Conservation (phyloP, 2,113 vertebrate genomes). For the Elaphurus davidianus region DNA sequence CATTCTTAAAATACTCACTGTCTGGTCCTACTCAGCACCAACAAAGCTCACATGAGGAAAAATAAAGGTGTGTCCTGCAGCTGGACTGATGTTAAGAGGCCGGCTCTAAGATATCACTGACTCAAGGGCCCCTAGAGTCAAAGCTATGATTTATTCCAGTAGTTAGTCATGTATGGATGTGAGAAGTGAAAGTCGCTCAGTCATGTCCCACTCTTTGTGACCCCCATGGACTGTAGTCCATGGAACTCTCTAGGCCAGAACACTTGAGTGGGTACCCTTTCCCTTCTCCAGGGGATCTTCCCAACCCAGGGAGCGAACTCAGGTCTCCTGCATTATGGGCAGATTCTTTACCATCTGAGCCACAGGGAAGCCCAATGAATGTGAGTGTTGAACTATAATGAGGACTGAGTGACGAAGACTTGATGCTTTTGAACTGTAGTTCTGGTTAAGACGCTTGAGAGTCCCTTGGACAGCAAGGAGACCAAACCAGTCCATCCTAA, state of each 20-base stretch:
- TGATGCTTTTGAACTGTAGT: background rate
- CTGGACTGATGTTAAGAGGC: background rate
- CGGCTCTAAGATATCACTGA: background rate
- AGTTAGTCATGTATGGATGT: background rate
- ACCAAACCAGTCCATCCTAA: background rate
- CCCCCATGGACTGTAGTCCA: background rate
- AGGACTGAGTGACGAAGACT: background rate
- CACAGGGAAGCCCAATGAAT: background rate
- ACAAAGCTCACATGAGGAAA: background rate
- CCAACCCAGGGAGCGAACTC: background rate
- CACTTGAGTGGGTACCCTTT: background rate
- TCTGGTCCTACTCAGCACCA: background rate
- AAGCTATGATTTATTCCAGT: background rate
- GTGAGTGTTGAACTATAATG: background rate
- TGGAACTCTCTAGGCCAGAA: background rate
- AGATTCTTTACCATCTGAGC: background rate
- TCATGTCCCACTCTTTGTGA: accelerated
- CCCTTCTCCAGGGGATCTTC: background rate
- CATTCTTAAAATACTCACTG: background rate
- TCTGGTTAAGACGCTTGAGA: background rate
- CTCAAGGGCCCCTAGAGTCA: background rate
- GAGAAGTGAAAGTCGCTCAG: background rate
- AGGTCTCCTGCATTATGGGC: background rate
- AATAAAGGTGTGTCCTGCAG: background rate
- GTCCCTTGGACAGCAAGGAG: background rate